Conservation (phyloP, 2,113 vertebrate genomes). For the Neolamprologus brichardi region DNA sequence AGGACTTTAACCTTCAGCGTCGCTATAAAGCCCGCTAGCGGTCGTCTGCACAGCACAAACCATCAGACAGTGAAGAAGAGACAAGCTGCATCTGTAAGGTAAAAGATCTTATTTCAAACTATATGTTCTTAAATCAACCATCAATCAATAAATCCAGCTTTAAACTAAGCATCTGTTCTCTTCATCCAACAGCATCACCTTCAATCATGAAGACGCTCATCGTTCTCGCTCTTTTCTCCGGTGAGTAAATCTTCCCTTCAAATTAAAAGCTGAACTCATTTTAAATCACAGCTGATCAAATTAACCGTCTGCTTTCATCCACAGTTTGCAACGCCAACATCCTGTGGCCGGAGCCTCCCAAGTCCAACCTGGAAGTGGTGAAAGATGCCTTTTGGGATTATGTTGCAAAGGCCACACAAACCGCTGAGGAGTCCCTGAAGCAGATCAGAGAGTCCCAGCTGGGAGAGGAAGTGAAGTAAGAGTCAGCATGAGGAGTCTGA, state of each 20-base stretch:
- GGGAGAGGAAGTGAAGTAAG: constrained; percentile 64
- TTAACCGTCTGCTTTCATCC: neutral
- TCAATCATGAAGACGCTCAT: constrained; percentile 58
- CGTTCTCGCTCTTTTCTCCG: constrained; percentile 47
- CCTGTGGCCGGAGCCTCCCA: constrained; percentile 54
- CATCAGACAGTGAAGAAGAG: neutral
- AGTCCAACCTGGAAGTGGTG: constrained; percentile 54
- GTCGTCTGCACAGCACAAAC: neutral
- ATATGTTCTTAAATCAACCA: neutral
- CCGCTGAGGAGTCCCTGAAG: constrained; percentile 53
- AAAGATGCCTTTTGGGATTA: constrained; percentile 70
- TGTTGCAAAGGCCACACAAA: constrained; percentile 46
- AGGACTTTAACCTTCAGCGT: constrained; percentile 48
- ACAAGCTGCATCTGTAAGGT: neutral
- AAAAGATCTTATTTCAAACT: neutral
- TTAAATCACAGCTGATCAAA: neutral
- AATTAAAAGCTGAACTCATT: rapidly evolving
- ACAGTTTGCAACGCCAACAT: constrained; percentile 65
- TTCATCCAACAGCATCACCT: neutral
- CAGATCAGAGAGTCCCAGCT: constrained; percentile 57
- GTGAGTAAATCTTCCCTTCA: constrained; percentile 22
- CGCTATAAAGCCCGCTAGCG: neutral
- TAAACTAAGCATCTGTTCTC: neutral
- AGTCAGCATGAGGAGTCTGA: neutral
- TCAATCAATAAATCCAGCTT: neutral